These are phyloP conservation scores for Phylloscopus collybita DNA, from an alignment of 2,797 vertebrate genomes.

Conservation along the genomic window DNA sequence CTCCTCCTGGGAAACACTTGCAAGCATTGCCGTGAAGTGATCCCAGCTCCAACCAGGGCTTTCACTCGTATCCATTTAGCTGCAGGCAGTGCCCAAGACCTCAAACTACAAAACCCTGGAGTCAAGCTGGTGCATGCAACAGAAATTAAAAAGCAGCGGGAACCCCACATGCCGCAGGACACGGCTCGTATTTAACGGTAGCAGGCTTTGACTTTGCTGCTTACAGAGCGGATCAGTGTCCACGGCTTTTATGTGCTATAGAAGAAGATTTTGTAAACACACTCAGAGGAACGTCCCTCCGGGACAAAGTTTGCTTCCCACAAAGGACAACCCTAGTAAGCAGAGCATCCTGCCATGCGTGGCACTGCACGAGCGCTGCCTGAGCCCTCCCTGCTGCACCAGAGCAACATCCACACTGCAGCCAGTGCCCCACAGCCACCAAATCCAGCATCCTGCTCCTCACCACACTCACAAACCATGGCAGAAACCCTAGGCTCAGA, in stretches of 20 bases:
- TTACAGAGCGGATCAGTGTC: not conserved
- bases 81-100: not conserved
- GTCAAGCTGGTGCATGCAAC: not conserved
- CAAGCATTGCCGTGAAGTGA: not conserved
- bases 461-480: not conserved
- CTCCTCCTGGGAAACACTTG: not conserved
- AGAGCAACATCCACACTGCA: accelerated
- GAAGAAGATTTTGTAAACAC: conserved; percentile 1
- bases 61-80: accelerated
- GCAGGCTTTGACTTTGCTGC: not conserved
- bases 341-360: accelerated
- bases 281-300: not conserved
- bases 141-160: not conserved
- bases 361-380: accelerated
- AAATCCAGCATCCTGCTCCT: not conserved
- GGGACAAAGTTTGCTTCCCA: not conserved
- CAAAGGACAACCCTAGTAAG: not conserved
- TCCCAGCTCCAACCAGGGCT: not conserved
- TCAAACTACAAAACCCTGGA: not conserved
- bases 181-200: not conserved
- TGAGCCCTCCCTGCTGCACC: not conserved
- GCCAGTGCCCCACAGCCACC: not conserved
- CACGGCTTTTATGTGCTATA: not conserved
- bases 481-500: not conserved
- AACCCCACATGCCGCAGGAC: not conserved